A percentile compares a stretch with the other conserved stretches of the same genome.
phyloP scores from a whole-genome alignment of 2,797 vertebrate species.

The Acomys russatus region DNA sequence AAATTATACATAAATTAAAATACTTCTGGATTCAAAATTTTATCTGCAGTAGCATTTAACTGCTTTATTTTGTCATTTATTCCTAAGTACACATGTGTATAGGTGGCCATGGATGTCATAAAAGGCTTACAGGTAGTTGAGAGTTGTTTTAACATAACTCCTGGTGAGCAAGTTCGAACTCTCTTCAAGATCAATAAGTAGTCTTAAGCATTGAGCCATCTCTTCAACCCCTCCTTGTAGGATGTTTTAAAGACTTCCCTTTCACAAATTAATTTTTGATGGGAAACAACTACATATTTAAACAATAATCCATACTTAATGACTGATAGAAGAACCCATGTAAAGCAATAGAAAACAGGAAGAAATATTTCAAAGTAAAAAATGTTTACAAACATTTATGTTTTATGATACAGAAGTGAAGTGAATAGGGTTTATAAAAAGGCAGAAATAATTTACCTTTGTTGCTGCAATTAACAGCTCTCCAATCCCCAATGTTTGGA shows the following conservation, averaged over 20 bases:
- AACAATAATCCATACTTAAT: slow-evolving; percentile 39
- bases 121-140: neutral
- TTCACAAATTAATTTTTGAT: slow-evolving; percentile 24
- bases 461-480: slow-evolving; percentile 3
- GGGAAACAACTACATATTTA: neutral
- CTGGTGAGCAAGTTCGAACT: accelerated
- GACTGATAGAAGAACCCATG: neutral
- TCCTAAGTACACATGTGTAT: neutral
- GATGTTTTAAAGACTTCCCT: neutral
- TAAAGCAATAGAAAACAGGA: neutral
- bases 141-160: too few species aligned
- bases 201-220: neutral
- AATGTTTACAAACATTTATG: neutral
- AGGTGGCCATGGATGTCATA: neutral
- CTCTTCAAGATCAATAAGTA: neutral
- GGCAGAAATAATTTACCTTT: neutral
- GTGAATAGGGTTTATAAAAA: neutral
- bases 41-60: neutral
- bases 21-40: neutral
- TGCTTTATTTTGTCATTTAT: neutral
- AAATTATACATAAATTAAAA: slow-evolving; percentile 13
- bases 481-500: neutral
- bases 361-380: neutral
- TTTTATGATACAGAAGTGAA: neutral
- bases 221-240: neutral